Evolutionary conservation across 2,888 invertebrate genomes (phyloP), one percentile per base, ranked within the genome.

Genomic region (Myopa testacea): DNA sequence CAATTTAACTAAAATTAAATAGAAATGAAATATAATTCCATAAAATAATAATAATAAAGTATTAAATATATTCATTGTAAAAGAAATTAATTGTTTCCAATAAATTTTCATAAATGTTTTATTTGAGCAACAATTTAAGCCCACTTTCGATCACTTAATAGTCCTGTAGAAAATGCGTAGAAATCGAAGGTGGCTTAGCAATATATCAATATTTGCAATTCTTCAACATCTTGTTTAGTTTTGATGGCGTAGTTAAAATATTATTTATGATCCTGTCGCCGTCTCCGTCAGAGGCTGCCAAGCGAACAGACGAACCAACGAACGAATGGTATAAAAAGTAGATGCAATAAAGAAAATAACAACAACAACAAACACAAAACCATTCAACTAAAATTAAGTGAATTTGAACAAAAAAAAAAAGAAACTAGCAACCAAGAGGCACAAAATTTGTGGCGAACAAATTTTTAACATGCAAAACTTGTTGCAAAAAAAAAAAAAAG

Each of bases 191-290:
- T 45, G 45, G 10, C 10, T 45, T 10, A 10, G 55, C 34, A 67
- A 55, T 55, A 14, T n/a, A 55, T 55, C 55, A 55, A 55, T 37
- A 40, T 10, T 10, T 8, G 67, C 67, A 40, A 67, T 67, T 67
- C n/a, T 37, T 67, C 67, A 67, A 40, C 67, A 67, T n/a, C 67
- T 67, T n/a, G 40, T 67, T 67, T 67, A 37, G 6, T 40, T 40
- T 40, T 40, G 67, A 67, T 40, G 40, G 34, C 40, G 40, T 40
- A 67, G 37, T 67, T 67, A n/a, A 67, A 40, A n/a, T n/a, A 67
- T 67, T 67, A 67, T 67, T 67, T 67, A 67, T 37, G 67, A 67
- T 37, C n/a, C 40, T 67, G 40, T 67, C 40, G 40, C 16, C n/a
- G 14, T n/a, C 38, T n/a, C 14, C 40, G 12, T 63, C 14, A 63